These are phyloP conservation scores for Poecile montanus DNA, from an alignment of 2,797 vertebrate species.

Conservation along the genomic window DNA sequence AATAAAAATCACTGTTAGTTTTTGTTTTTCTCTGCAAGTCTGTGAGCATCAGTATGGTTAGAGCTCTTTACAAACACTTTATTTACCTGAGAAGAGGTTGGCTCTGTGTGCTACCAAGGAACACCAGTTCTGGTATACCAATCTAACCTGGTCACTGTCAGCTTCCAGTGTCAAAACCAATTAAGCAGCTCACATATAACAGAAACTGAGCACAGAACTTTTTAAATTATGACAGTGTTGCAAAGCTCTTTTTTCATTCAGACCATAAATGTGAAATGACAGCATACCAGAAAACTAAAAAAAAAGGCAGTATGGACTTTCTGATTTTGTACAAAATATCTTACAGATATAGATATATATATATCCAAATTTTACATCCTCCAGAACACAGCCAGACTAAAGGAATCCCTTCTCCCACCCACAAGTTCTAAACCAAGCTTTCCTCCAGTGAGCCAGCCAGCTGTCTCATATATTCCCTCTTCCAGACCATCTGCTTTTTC, in stretches of 20 bases:
- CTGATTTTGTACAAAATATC: background rate
- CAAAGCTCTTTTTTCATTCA: background rate
- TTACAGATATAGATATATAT: background rate
- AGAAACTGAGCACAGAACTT: background rate
- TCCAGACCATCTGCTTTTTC: background rate
- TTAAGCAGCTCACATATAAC: background rate
- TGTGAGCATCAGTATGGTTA: background rate
- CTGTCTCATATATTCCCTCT: background rate
- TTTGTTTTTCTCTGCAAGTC: background rate
- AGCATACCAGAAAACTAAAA: background rate
- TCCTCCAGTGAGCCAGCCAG: background rate
- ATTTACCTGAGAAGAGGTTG: background rate
- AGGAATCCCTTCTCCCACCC: background rate
- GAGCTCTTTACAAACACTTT: background rate
- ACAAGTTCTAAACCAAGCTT: background rate
- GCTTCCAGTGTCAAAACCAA: background rate
- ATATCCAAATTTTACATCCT: background rate
- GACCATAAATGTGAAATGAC: background rate
- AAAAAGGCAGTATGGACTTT: background rate
- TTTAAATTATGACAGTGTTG: background rate
- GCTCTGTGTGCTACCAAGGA: background rate
- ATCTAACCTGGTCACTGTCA: background rate
- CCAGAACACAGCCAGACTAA: background rate
- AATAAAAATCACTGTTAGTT: background rate
- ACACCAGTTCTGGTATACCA: background rate